Conservation (phyloP, 2,797 vertebrate species). For the Podargus strigoides region DNA sequence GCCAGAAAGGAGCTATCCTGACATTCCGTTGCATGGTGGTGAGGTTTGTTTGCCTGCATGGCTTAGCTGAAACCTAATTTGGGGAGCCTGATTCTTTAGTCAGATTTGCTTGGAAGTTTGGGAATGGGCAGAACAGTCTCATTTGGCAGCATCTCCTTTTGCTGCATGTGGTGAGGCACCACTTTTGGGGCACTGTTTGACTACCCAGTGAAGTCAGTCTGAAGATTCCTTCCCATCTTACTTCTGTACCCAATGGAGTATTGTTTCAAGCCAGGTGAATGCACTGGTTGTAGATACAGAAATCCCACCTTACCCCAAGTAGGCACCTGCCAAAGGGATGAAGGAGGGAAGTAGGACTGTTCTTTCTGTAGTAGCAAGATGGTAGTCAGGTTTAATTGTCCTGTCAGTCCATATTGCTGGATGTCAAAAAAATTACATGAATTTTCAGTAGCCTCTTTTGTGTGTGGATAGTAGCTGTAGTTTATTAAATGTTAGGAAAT, state of each 20-base stretch:
- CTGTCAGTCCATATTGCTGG: neutral
- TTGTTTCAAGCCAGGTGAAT: neutral
- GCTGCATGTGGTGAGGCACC: neutral
- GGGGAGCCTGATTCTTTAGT: neutral
- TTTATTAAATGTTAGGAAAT: neutral
- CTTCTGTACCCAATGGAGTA: neutral
- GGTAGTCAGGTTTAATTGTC: neutral
- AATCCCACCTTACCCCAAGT: neutral
- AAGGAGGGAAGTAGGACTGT: neutral
- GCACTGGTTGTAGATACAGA: neutral
- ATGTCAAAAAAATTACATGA: neutral
- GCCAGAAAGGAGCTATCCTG: neutral
- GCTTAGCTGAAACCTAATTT: neutral
- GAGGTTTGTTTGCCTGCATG: neutral
- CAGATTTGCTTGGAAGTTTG: neutral
- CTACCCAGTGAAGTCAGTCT: neutral
- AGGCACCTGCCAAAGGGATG: neutral
- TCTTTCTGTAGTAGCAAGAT: neutral
- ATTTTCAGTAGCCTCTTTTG: neutral
- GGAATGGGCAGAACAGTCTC: neutral
- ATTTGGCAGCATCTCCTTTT: neutral
- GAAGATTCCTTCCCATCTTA: neutral
- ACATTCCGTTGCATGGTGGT: neutral
- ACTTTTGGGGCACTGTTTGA: neutral
- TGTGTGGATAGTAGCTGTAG: neutral